Evolutionary conservation across 2,113 vertebrate genomes (phyloP), one percentile per base, ranked within the genome.

Genomic region (Oenanthe melanoleuca): DNA sequence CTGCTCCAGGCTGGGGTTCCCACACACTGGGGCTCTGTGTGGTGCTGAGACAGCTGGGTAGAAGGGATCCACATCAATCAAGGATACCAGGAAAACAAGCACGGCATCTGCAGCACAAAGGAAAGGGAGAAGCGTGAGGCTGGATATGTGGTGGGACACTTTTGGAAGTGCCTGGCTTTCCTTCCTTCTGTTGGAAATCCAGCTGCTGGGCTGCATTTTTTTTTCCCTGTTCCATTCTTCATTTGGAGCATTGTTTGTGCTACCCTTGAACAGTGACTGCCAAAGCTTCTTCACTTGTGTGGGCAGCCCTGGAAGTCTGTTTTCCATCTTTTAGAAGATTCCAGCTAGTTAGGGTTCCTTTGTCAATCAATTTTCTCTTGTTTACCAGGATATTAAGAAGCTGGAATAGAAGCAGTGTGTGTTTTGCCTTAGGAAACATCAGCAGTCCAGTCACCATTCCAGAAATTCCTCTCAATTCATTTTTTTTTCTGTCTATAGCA

Each of bases 361-460:
- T 92, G 91, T 94, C 77, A 15, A 79, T 93, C 56, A 44, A 53
- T 96, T 95, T 90, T 74, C 73, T 84, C 69, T 80, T 95, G 92
- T 93, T 95, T 94, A 83, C 42, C 45, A 80, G 87, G 24, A 20
- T 37, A 53, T 89, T 75, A 72, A 74, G 83, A 38, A 86, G 75
- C 79, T 88, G 80, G 59, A 71, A 78, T 66, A 40, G 28, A 73
- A 74, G 40, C 77, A 60, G 64, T 16, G 25, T 79, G 86, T 80
- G 71, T 85, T 93, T 94, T 80, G 93, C 95, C 89, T 52, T 50
- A 73, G 91, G 94, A 92, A 80, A 86, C 71, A 82, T 89, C 84
- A 91, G 84, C 17, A 94, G 94, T 82, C 78, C 71, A 34, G 79
- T 93, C 88, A 88, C 82, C 92, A 77, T 97, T 97, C 96, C 92